Percentiles rank a stretch among this genome's conserved stretches.
Evolutionary conservation across 2,113 vertebrate genomes (phyloP).

Genomic region (Dolichallabes microphthalmus): DNA sequence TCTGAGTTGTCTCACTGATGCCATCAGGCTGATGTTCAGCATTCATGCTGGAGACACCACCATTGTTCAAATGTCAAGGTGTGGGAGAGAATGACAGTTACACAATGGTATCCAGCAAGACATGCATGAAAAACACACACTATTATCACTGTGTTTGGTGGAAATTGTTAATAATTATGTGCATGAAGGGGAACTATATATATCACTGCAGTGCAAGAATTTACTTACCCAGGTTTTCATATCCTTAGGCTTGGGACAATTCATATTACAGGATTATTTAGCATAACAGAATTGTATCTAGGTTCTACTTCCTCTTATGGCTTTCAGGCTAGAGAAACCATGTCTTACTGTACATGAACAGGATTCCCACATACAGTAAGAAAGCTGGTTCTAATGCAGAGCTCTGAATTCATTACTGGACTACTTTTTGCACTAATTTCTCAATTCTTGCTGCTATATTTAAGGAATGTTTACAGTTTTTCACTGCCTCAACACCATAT

Average conservation of each 20-base stretch:
- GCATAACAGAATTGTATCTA: background rate
- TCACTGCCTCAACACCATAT: no score
- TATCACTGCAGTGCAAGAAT: background rate
- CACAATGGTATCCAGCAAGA: conserved; percentile 36
- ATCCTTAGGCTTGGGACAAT: background rate
- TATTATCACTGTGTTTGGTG: conserved; percentile 12
- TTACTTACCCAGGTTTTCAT: background rate
- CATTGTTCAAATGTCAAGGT: conserved; percentile 54
- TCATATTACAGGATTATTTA: background rate
- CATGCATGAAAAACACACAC: conserved; percentile 31
- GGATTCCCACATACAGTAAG: background rate
- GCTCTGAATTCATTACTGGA: no score
- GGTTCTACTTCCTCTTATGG: background rate
- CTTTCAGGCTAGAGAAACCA: background rate
- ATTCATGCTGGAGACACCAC: conserved; percentile 42
- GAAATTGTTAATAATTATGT: conserved; percentile 11
- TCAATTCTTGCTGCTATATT: no score
- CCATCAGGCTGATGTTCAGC: conserved; percentile 39
- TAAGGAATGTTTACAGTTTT: no score
- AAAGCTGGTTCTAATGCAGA: background rate
- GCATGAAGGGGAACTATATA: background rate
- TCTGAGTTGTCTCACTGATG: conserved; percentile 46
- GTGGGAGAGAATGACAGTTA: conserved; percentile 43
- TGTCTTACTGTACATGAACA: background rate
- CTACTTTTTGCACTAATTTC: no score